Conservation (phyloP, 2,797 vertebrate genomes). For the Clarias fuscus region DNA sequence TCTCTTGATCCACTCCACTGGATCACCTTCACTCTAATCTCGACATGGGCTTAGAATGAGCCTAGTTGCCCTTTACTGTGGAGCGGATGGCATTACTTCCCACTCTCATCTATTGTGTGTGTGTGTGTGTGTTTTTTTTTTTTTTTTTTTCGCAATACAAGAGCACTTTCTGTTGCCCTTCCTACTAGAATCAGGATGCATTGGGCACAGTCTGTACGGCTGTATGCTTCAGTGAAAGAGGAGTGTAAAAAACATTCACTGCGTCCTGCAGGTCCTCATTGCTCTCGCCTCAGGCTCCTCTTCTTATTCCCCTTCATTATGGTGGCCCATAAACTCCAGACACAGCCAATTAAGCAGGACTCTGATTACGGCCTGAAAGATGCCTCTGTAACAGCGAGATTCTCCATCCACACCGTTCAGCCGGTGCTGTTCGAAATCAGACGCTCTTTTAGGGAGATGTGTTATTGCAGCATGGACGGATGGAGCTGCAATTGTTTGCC, state of each 20-base stretch:
- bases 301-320: not conserved
- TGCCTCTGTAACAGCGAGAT: slow-evolving; percentile 11
- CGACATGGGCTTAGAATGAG: not conserved
- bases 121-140: not conserved
- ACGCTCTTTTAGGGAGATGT: slow-evolving; percentile 7
- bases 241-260: slow-evolving; percentile 29
- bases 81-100: slow-evolving; percentile 10
- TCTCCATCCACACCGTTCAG: not conserved
- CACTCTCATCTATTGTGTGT: not conserved
- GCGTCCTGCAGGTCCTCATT: slow-evolving; percentile 49
- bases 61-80: not conserved
- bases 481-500: not conserved
- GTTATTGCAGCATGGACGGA: not conserved
- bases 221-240: slow-evolving; percentile 5
- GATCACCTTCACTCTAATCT: not conserved
- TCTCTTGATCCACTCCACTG: too few species aligned
- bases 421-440: not conserved
- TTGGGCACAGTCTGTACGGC: slow-evolving; percentile 9
- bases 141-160: not conserved
- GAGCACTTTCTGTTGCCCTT: not conserved
- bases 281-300: slow-evolving; percentile 21
- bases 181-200: slow-evolving; percentile 16
- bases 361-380: slow-evolving; percentile 42
- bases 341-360: slow-evolving; percentile 46
- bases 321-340: slow-evolving; percentile 32